These are phyloP conservation scores for Thalassaphorura encarpata DNA, from an alignment of 1,140 invertebrate genomes.

Conservation along the genomic window DNA sequence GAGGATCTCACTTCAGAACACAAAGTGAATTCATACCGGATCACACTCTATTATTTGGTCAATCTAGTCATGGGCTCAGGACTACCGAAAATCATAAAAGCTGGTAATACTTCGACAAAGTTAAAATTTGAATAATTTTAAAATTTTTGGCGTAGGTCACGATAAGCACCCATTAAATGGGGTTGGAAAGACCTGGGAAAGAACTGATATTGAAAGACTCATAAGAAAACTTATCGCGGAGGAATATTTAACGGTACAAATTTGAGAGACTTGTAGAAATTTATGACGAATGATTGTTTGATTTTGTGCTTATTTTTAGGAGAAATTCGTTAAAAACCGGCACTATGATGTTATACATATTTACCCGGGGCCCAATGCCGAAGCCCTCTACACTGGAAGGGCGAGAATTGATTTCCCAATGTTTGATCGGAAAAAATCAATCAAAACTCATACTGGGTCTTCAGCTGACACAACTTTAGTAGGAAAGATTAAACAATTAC, in stretches of 20 bases:
- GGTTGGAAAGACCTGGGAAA: conserved; percentile 52
- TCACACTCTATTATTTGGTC: conserved; percentile 66
- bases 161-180: conserved; percentile 53
- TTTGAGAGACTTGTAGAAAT: conserved; percentile 3
- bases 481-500: conserved; percentile 45
- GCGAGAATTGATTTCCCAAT: conserved; percentile 37
- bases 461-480: conserved; percentile 41
- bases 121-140: neutral
- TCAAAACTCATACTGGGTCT: conserved; percentile 36
- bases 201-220: conserved; percentile 65
- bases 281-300: neutral
- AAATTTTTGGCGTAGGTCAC: conserved; percentile 41
- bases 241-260: conserved; percentile 47
- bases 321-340: conserved; percentile 61
- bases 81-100: conserved; percentile 52
- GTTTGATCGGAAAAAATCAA: conserved; percentile 18
- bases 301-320: conserved; percentile 37
- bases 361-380: conserved; percentile 57
- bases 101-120: conserved; percentile 41
- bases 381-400: conserved; percentile 40
- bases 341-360: conserved; percentile 77
- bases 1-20: conserved; percentile 46
- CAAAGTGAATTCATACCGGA: conserved; percentile 39
- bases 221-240: conserved; percentile 70
- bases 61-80: conserved; percentile 72